A percentile compares a stretch with the other conserved stretches of the same genome.
Conservation (phyloP, 2,888 invertebrate species). For the Ramazzottius varieornatus region DNA sequence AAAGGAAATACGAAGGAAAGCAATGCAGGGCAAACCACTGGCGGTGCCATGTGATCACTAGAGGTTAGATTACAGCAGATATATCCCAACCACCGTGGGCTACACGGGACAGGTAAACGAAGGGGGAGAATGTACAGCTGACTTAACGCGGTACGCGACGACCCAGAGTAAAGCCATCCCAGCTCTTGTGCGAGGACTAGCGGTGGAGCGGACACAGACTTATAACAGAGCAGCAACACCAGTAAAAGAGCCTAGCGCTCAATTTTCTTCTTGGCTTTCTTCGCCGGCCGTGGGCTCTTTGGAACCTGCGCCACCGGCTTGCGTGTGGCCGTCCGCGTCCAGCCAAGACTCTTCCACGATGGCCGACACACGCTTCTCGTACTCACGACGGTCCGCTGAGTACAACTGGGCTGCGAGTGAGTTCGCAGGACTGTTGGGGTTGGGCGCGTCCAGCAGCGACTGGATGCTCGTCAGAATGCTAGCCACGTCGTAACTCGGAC, state of each 20-base stretch:
- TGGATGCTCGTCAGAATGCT: conserved; percentile 95
- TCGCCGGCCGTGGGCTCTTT: neutral
- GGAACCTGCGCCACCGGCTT: neutral
- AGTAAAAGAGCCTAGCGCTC: too few relatives aligned
- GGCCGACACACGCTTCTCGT: conserved; percentile 30
- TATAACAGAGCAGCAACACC: neutral
- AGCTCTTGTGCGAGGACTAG: neutral
- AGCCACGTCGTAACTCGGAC: conserved; percentile 98
- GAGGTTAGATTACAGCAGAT: too few relatives aligned
- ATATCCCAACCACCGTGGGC: too few relatives aligned
- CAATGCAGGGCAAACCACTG: too few relatives aligned
- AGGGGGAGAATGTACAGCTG: too few relatives aligned
- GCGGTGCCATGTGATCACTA: too few relatives aligned
- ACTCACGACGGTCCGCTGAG: conserved; percentile 31
- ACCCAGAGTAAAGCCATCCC: too few relatives aligned
- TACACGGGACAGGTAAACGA: too few relatives aligned
- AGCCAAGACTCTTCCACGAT: conserved; percentile 31
- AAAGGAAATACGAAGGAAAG: too few relatives aligned
- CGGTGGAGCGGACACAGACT: neutral
- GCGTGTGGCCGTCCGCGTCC: conserved; percentile 1
- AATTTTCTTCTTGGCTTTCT: neutral
- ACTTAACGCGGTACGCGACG: too few relatives aligned
- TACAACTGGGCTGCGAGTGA: conserved; percentile 31
- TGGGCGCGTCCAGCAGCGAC: conserved; percentile 32
- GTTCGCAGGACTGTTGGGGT: conserved; percentile 33